These are phyloP conservation scores for Luperina testacea DNA, from an alignment of 2,888 invertebrate genomes.

Conservation along the genomic window DNA sequence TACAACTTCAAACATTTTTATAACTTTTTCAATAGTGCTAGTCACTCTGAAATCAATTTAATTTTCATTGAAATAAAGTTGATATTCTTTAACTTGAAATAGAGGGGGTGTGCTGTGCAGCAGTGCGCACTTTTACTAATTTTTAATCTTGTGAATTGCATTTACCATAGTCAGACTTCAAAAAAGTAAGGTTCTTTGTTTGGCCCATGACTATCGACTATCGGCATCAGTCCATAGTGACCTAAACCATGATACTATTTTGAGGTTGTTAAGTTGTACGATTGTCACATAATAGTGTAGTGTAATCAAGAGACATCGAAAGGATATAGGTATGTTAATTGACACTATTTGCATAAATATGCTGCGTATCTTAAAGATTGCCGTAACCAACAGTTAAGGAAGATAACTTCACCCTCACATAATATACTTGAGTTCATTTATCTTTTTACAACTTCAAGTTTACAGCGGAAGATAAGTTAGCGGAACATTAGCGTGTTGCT, in stretches of 20 bases:
- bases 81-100: too few relatives aligned
- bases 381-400: not conserved
- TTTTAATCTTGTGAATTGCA: not conserved
- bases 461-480: not conserved
- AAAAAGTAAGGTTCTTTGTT: not conserved
- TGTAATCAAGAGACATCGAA: not conserved
- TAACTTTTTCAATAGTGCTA: too few relatives aligned
- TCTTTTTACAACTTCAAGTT: not conserved
- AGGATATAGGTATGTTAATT: not conserved
- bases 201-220: not conserved
- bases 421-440: not conserved
- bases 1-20: too few relatives aligned
- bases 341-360: not conserved
- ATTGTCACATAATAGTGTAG: too few relatives aligned
- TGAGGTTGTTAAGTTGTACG: too few relatives aligned
- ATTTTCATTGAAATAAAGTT: too few relatives aligned
- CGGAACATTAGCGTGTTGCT: not conserved
- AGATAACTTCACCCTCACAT: not conserved
- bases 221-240: not conserved
- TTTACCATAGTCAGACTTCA: not conserved
- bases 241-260: not conserved
- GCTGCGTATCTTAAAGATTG: not conserved
- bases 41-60: too few relatives aligned
- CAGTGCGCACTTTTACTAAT: not conserved
- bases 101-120: too few relatives aligned